Conservation (phyloP, 2,888 invertebrate genomes). For the Trachelus troglodyta region DNA sequence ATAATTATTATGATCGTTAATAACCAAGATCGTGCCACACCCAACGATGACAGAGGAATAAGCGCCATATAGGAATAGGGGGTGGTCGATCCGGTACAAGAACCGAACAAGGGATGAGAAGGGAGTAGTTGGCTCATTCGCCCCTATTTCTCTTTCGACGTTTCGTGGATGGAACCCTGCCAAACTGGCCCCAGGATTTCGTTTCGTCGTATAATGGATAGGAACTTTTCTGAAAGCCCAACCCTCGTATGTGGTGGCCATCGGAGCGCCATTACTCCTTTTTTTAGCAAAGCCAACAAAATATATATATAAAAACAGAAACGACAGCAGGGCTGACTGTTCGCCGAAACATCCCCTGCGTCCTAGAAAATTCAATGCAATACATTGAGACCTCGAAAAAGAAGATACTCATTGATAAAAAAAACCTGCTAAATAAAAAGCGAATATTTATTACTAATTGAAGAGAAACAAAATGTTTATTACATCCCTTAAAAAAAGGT, state of each 20-base stretch:
- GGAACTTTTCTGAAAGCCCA: neutral
- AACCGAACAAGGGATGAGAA: neutral
- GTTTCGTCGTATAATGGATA: slow-evolving; percentile 2
- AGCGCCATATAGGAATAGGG: neutral
- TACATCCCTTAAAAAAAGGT: neutral
- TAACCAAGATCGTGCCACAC: neutral
- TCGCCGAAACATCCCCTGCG: neutral
- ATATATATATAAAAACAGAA: neutral
- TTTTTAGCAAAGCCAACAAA: neutral
- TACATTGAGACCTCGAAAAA: neutral
- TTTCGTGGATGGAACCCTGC: slow-evolving; percentile 3
- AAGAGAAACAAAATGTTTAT: neutral
- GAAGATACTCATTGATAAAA: neutral
- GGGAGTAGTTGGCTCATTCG: neutral
- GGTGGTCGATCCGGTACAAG: neutral
- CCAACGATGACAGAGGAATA: neutral
- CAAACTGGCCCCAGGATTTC: slow-evolving; percentile 2
- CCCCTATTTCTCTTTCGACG: slow-evolving; percentile 3
- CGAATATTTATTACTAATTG: neutral
- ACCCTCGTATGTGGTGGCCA: neutral
- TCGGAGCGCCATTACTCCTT: neutral
- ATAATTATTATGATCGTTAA: slow-evolving; percentile 4
- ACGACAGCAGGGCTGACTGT: neutral
- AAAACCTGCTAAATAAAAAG: neutral
- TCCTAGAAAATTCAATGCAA: neutral